These are phyloP conservation scores for Oscheius sp. DNA, from an alignment of 2,888 invertebrate genomes.

Conservation along the genomic window DNA sequence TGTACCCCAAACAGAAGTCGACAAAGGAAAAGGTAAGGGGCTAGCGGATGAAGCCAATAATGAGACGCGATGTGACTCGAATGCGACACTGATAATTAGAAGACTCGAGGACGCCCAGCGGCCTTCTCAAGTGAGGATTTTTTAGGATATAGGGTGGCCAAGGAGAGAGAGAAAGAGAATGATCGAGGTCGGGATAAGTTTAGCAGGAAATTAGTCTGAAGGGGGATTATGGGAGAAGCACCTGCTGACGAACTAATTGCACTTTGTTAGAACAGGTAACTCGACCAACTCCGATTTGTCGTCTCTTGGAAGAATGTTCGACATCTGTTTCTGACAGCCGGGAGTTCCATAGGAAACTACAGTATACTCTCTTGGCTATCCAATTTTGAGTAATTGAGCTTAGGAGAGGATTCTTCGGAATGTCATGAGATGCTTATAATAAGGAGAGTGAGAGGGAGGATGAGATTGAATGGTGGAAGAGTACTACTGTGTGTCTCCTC, in stretches of 20 bases:
- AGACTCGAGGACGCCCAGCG: constrained; percentile 24
- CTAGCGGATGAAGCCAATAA: constrained; percentile 33
- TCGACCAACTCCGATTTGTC: too few species aligned
- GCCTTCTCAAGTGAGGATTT: background rate
- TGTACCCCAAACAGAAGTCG: too few species aligned
- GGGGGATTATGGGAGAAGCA: background rate
- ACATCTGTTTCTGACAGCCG: too few species aligned
- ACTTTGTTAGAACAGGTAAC: too few species aligned
- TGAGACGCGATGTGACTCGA: constrained; percentile 35
- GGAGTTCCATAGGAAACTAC: constrained; percentile 1
- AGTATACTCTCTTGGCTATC: constrained; percentile 12
- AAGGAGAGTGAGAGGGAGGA: background rate
- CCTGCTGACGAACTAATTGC: too few species aligned
- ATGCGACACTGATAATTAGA: constrained; percentile 37
- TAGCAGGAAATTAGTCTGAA: too few species aligned
- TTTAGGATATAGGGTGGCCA: background rate
- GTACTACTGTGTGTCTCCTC: background rate
- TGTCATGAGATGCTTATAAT: constrained; percentile 30
- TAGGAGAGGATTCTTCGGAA: constrained; percentile 20
- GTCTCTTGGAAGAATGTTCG: background rate
- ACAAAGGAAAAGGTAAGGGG: constrained; percentile 13
- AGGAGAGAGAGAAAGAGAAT: background rate
- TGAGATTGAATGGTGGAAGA: constrained; percentile 17
- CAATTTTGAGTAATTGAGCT: constrained; percentile 28
- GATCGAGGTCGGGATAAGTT: too few species aligned